phyloP scores from a whole-genome alignment of 2,113 vertebrate genomes.

The Amblyornis subalaris region DNA sequence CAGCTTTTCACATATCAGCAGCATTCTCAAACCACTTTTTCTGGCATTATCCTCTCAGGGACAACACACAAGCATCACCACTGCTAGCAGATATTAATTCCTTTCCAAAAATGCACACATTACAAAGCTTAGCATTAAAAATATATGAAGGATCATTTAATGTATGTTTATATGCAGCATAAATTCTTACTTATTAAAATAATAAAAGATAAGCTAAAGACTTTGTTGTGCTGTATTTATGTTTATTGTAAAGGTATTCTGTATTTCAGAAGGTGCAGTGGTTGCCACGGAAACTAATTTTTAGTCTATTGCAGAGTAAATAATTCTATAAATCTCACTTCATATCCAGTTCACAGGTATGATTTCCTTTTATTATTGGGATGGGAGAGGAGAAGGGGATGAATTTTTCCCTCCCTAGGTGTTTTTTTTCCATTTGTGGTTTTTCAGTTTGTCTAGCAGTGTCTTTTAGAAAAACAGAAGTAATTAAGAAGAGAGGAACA shows the following conservation, averaged over 20 bases:
- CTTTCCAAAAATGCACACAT: not conserved
- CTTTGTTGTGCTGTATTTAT: not conserved
- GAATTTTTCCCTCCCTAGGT: not conserved
- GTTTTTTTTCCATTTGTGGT: not conserved
- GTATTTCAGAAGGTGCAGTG: slow-evolving; percentile 12
- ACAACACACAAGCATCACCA: not conserved
- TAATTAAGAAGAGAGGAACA: not conserved
- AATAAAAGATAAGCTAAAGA: not conserved
- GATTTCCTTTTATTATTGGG: slow-evolving; percentile 7
- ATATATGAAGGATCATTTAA: not conserved
- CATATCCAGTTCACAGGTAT: slow-evolving; percentile 6
- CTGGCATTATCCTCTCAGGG: not conserved
- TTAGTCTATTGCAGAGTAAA: slow-evolving; percentile 44
- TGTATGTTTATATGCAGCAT: not conserved
- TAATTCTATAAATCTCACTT: slow-evolving; percentile 51
- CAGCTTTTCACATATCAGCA: not conserved
- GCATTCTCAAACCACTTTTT: not conserved
- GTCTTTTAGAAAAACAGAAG: not conserved
- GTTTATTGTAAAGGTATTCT: slow-evolving; percentile 7
- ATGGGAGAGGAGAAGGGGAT: not conserved
- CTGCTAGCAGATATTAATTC: not conserved
- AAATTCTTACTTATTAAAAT: slow-evolving; percentile 11
- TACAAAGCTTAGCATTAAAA: not conserved
- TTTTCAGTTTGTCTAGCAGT: not conserved
- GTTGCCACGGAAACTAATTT: slow-evolving; percentile 61